These are phyloP conservation scores for Yponomeuta cagnagella DNA, from an alignment of 2,888 invertebrate genomes.

Conservation along the genomic window DNA sequence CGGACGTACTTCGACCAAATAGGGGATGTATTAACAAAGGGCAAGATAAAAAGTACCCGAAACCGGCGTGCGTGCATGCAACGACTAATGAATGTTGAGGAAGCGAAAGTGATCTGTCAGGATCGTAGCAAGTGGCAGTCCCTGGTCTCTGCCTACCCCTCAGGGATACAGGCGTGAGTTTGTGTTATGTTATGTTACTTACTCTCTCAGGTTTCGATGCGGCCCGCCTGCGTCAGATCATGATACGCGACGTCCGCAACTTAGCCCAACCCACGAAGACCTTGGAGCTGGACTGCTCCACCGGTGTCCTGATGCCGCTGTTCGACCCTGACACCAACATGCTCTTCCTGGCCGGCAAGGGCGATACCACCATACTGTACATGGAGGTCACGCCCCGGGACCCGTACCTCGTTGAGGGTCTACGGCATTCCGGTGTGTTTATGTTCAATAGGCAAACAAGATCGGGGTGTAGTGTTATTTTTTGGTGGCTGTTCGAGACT, in stretches of 20 bases:
- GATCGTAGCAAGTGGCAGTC: too few species aligned
- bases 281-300: constrained; percentile 88
- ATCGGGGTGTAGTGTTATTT: too few species aligned
- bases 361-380: constrained; percentile 93
- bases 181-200: too few species aligned
- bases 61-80: too few species aligned
- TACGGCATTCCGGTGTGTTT: constrained; percentile 82
- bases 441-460: not conserved
- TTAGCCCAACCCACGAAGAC: constrained; percentile 85
- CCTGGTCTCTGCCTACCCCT: too few species aligned
- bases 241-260: constrained; percentile 90
- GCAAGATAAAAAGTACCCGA: too few species aligned
- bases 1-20: too few species aligned
- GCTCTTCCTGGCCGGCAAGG: constrained; percentile 96
- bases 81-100: too few species aligned
- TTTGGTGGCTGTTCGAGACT: too few species aligned
- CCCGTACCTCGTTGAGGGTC: constrained; percentile 91
- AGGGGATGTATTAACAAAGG: too few species aligned
- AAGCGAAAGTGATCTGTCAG: too few species aligned
- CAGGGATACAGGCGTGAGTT: too few species aligned
- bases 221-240: constrained; percentile 90
- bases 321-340: constrained; percentile 96
- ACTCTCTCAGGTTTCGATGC: constrained; percentile 81
- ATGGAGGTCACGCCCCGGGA: constrained; percentile 93
- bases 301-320: constrained; percentile 93